Base-by-base conservation (phyloP, 1,140 invertebrate species). In the Pogonus chalceus region DNA sequence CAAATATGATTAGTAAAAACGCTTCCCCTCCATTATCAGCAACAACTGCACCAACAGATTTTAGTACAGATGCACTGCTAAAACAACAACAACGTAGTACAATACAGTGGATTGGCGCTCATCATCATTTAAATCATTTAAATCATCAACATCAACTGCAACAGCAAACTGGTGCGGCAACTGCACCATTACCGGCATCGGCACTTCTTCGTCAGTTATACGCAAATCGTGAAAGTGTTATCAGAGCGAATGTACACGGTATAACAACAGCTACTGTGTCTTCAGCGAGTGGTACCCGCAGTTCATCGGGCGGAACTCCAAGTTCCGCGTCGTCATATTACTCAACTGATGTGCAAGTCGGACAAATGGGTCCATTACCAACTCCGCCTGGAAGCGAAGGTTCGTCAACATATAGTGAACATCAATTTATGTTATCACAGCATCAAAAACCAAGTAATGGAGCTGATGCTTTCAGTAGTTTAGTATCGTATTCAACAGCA, bases 171-270 rank as follows among this genome's bases (percentile, higher is more conserved):
- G 16, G 48, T 47, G 7, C 63, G 60, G 43, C 26, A 37, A 18
- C 56, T 0, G 71, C 72, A 7, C 72, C 75, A 1, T 69, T 84
- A 12, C 81, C 91, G 1, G 90, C 92, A 0, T 91, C 92, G 0
- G 89, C 90, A 0, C 76, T 96, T 2, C 70, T 96, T 0, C 77
- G 92, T 2, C 91, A 94, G 67, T 73, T 96, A 0, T 96, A 96
- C 68, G 91, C 88, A 3, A 96, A 90, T 65, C 76, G 93, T 23
- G 93, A 96, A 69, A 94, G 91, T 64, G 93, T 96, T 1, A 96
- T 96, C 60, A 76, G 92, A 20, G 89, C 89, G 12, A 91, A 89
- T 65, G 85, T 90, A n/a, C 84, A 87, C 56, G 85, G 85, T 14
- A 81, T 79, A 20, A 76, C 82, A 59, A 73, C 72, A 52, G 54